A percentile compares a stretch with the other conserved stretches of the same genome.
Evolutionary conservation across 30 jellyfish, hydroid and myxozoan species (phyloP).

Genomic region (Chironex yamaguchii): DNA sequence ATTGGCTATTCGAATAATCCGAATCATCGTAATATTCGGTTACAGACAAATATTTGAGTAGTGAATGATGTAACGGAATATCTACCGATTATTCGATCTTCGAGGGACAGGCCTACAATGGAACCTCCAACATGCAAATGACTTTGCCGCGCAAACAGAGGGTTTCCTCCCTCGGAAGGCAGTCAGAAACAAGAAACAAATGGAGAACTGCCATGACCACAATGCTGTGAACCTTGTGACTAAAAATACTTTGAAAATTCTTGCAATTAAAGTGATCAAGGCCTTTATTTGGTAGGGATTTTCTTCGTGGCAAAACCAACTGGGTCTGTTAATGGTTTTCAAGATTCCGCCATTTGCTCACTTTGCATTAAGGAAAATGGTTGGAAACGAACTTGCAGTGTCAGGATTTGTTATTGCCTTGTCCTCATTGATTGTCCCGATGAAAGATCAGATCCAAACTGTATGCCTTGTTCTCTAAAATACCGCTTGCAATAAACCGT

Average conservation of each 20-base stretch:
- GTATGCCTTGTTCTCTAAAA: constrained; percentile 24
- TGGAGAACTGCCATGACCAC: constrained; percentile 6
- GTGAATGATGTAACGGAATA: no score
- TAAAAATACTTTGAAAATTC: constrained; percentile 19
- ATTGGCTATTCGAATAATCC: no score
- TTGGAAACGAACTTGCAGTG: constrained; percentile 53
- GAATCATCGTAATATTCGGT: no score
- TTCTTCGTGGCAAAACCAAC: constrained; percentile 58
- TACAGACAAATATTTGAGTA: no score
- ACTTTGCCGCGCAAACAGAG: no score
- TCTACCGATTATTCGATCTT: no score
- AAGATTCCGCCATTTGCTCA: constrained; percentile 49
- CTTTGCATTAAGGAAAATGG: constrained; percentile 24
- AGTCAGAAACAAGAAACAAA: background rate
- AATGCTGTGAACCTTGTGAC: background rate
- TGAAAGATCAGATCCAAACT: constrained; percentile 45
- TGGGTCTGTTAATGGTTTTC: constrained; percentile 58
- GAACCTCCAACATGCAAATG: no score
- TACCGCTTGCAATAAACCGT: constrained; percentile 8
- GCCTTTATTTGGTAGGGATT: constrained; percentile 38
- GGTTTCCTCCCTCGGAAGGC: background rate
- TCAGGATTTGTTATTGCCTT: constrained; percentile 33
- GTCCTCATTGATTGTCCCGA: constrained; percentile 51
- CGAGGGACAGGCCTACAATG: no score
- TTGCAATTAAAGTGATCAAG: constrained; percentile 11